These are phyloP conservation scores for Diploscapter pachys DNA, from an alignment of 1,140 invertebrate genomes.

Conservation along the genomic window DNA sequence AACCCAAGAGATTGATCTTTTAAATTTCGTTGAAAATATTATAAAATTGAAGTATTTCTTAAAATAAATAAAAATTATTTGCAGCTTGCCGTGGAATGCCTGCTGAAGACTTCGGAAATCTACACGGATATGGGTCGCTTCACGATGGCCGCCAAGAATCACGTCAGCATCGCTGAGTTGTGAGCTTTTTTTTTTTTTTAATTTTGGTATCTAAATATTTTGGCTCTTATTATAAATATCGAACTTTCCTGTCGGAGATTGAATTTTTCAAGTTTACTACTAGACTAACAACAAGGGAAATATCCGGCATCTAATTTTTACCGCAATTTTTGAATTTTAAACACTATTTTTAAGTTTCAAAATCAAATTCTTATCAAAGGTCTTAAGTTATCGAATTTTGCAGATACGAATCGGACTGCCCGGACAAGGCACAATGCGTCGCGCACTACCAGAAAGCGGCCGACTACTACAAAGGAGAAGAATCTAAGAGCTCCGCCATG, in stretches of 20 bases:
- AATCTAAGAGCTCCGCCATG: conserved; percentile 76
- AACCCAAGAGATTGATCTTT: background rate
- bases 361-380: too few relatives aligned
- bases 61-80: conserved; percentile 46
- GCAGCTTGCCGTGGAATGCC: conserved; percentile 83
- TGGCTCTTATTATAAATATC: too few relatives aligned
- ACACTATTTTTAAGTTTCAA: too few relatives aligned
- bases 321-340: too few relatives aligned
- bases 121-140: conserved; percentile 98
- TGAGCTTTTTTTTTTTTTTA: conserved; percentile 58
- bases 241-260: too few relatives aligned
- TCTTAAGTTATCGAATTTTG: background rate
- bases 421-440: conserved; percentile 82
- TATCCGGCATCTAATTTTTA: too few relatives aligned
- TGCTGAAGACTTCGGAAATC: conserved; percentile 91
- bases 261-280: too few relatives aligned
- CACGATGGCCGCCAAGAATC: conserved; percentile 95
- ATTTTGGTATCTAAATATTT: too few relatives aligned
- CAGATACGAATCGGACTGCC: conserved; percentile 77
- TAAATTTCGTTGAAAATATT: background rate
- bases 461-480: conserved; percentile 75
- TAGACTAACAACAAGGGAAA: too few relatives aligned
- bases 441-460: conserved; percentile 96
- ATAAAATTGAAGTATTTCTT: background rate
- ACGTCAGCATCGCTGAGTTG: conserved; percentile 93